Percentiles rank a stretch among this genome's conserved stretches.
Evolutionary conservation across 2,797 vertebrate species (phyloP).

Genomic region (Knipowitschia caucasica): DNA sequence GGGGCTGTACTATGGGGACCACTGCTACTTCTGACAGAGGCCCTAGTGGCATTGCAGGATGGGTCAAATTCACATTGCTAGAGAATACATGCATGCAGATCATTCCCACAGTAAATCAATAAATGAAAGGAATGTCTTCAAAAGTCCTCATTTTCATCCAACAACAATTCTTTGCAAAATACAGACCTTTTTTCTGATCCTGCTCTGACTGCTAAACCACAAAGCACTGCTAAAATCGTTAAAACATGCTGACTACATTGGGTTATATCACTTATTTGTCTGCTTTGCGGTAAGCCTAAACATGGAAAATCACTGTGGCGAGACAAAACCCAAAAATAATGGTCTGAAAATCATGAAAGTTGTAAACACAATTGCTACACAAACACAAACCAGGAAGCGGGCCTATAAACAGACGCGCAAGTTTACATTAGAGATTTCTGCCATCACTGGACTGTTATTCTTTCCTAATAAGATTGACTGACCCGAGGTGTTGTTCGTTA

Average conservation of each 20-base stretch:
- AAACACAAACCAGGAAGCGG: not conserved
- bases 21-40: too few relatives aligned
- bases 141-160: not conserved
- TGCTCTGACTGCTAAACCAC: not conserved
- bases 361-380: constrained; percentile 6
- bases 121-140: not conserved
- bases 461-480: constrained; percentile 10
- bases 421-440: constrained; percentile 8
- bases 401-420: not conserved
- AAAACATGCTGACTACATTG: not conserved
- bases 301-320: not conserved
- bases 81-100: not conserved
- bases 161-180: not conserved
- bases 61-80: not conserved
- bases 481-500: constrained; percentile 1
- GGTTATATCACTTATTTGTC: not conserved
- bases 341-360: not conserved
- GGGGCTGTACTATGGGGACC: too few relatives aligned
- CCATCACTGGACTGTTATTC: not conserved
- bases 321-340: not conserved
- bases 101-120: not conserved
- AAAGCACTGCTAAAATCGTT: not conserved
- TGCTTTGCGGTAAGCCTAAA: not conserved
- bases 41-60: too few relatives aligned
- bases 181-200: not conserved